These are phyloP conservation scores for Tonatia bakeri DNA, from an alignment of 2,113 vertebrate species.

Conservation along the genomic window DNA sequence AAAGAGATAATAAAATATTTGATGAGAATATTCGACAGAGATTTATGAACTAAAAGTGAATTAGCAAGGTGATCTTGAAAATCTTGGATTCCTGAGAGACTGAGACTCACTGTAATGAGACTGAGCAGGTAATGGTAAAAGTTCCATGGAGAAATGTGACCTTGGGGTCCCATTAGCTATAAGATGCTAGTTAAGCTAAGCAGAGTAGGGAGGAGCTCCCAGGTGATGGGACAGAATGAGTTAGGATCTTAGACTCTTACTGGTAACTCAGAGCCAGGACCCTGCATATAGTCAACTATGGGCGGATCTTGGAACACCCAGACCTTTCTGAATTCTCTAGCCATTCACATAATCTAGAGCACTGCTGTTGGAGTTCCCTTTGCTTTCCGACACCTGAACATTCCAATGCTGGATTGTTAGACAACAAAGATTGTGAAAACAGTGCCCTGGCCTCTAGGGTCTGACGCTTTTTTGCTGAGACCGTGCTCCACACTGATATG, in stretches of 20 bases:
- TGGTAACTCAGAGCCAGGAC: neutral
- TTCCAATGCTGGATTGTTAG: neutral
- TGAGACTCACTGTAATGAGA: neutral
- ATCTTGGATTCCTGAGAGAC: neutral
- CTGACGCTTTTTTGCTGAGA: neutral
- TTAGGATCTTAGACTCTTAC: neutral
- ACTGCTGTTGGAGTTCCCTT: neutral
- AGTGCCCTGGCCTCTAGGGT: constrained; percentile 12
- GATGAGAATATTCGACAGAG: neutral
- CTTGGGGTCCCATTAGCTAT: neutral
- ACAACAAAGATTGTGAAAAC: constrained; percentile 5
- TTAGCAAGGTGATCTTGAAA: neutral
- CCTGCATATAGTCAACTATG: neutral
- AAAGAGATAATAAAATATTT: neutral
- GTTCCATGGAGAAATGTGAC: neutral
- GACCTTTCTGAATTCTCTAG: neutral
- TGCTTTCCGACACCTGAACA: neutral
- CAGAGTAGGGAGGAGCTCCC: neutral
- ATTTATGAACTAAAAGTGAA: neutral
- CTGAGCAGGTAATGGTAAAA: neutral
- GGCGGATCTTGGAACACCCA: neutral
- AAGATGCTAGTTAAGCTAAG: neutral
- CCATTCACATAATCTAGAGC: neutral
- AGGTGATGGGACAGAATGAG: neutral
- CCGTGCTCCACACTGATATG: neutral